Evolutionary conservation across 1,140 invertebrate genomes (phyloP).

Genomic region (Euura saliciscinereae): DNA sequence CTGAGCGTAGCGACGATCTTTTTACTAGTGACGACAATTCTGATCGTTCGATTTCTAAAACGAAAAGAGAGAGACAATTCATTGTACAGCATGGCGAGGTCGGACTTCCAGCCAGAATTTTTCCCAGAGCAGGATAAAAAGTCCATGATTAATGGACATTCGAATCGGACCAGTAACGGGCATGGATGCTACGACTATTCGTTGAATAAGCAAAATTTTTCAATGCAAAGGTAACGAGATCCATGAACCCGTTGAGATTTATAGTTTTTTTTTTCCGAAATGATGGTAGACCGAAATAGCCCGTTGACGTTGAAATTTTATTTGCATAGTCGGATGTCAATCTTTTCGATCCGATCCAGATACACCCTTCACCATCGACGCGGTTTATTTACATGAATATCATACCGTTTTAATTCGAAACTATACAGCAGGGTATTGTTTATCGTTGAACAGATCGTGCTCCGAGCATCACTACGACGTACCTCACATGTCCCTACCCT

Average conservation of each 20-base stretch:
- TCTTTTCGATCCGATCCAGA: neutral
- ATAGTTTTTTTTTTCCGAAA: neutral
- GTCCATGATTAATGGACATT: conserved; percentile 51
- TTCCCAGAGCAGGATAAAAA: conserved; percentile 81
- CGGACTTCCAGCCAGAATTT: conserved; percentile 82
- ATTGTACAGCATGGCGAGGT: conserved; percentile 79
- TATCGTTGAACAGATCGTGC: conserved; percentile 46
- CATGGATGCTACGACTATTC: conserved; percentile 13
- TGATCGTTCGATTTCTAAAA: conserved; percentile 76
- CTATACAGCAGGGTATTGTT: neutral
- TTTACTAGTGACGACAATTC: conserved; percentile 73
- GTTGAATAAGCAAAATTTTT: conserved; percentile 6
- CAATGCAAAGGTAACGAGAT: neutral
- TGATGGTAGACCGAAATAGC: neutral
- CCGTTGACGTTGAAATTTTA: neutral
- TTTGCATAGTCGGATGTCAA: neutral
- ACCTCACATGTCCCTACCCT: conserved; percentile 62
- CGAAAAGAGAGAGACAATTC: conserved; percentile 75
- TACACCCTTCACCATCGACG: neutral
- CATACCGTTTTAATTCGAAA: neutral
- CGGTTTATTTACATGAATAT: neutral
- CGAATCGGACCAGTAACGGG: conserved; percentile 27
- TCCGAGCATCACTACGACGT: conserved; percentile 80
- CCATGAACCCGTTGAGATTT: neutral
- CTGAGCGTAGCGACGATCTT: conserved; percentile 81